phyloP scores from a whole-genome alignment of 2,888 invertebrate species.

The Acanthococcus lagerstroemiae region DNA sequence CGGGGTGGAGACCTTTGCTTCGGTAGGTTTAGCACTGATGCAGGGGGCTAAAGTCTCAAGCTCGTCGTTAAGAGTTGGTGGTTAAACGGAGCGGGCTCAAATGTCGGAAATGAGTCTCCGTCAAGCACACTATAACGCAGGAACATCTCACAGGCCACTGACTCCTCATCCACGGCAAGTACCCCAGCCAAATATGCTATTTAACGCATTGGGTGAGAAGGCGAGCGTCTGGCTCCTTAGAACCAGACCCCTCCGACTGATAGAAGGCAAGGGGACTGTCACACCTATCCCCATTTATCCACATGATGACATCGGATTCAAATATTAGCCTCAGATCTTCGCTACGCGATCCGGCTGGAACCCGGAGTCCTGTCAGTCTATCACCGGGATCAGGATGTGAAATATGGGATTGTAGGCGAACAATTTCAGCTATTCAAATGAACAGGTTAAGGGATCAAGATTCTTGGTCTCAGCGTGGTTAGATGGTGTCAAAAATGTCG shows the following conservation, averaged over 20 bases:
- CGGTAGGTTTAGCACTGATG: slow-evolving; percentile 2
- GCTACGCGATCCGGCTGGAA: neutral
- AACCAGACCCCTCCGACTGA: neutral
- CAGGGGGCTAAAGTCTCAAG: slow-evolving; percentile 1
- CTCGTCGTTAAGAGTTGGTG: neutral
- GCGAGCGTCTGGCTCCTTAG: neutral
- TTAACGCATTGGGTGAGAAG: neutral
- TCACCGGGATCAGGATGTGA: neutral
- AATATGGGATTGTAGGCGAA: neutral
- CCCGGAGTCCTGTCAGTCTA: neutral
- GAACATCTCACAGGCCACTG: neutral
- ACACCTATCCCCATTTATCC: neutral
- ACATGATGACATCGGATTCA: neutral
- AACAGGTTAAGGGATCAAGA: neutral
- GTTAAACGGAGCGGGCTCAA: too few relatives aligned
- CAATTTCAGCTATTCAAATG: neutral
- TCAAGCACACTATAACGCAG: slow-evolving; percentile 1
- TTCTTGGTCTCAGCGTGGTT: neutral
- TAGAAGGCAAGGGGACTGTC: neutral
- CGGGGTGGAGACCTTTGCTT: neutral
- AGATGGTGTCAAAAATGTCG: too few relatives aligned
- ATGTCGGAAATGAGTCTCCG: slow-evolving; percentile 1
- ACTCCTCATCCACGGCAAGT: slow-evolving; percentile 6
- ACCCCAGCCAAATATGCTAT: neutral
- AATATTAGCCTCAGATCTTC: neutral